Conservation (phyloP, 2,888 invertebrate species). For the Drosophila emarginata region DNA sequence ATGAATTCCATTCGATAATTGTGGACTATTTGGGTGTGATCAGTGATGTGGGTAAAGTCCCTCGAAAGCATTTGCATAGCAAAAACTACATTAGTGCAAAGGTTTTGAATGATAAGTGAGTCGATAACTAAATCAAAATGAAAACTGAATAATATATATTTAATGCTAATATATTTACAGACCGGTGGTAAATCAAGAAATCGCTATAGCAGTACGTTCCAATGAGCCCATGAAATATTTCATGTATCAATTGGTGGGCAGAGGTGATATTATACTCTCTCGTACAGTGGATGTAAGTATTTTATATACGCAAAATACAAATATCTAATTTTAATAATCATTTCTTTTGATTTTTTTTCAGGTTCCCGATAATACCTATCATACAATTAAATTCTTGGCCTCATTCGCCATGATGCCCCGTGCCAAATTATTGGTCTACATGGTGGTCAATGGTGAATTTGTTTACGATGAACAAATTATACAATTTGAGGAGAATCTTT, state of each 20-base stretch:
- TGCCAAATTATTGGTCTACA: conserved; percentile 91
- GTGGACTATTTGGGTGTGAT: conserved; percentile 89
- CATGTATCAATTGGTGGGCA: conserved; percentile 91
- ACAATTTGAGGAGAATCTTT: conserved; percentile 89
- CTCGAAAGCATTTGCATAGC: conserved; percentile 76
- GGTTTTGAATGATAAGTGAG: conserved; percentile 84
- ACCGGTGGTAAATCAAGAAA: conserved; percentile 87
- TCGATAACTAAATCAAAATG: background rate
- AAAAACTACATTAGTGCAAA: conserved; percentile 82
- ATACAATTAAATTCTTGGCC: conserved; percentile 85
- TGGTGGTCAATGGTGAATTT: conserved; percentile 89
- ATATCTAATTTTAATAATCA: too few relatives aligned
- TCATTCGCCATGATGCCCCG: conserved; percentile 92
- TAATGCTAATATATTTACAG: conserved; percentile 61
- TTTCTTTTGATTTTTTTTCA: conserved; percentile 33
- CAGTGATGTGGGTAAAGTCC: conserved; percentile 80
- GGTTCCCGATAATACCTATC: conserved; percentile 77
- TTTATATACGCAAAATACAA: background rate
- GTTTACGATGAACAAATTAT: conserved; percentile 94
- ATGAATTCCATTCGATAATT: conserved; percentile 81
- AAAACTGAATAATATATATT: too few relatives aligned
- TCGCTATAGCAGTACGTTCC: conserved; percentile 89
- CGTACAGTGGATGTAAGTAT: conserved; percentile 87
- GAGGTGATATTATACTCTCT: conserved; percentile 92
- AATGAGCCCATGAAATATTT: conserved; percentile 90